Evolutionary conservation across 1,140 invertebrate genomes (phyloP).

Genomic region (Drosophila fuyamai): DNA sequence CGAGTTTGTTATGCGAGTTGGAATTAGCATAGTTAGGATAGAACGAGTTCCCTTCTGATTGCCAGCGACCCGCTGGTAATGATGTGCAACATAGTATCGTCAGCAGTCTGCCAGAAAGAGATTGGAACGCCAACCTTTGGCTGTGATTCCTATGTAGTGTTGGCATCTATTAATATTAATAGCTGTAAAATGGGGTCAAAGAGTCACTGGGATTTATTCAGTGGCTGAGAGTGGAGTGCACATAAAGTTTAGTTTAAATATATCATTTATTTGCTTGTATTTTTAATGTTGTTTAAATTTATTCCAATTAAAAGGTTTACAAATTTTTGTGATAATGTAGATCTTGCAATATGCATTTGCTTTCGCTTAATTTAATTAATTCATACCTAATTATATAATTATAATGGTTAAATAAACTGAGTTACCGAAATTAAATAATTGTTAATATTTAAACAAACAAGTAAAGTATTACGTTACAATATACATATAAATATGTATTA

Average conservation of each 20-base stretch:
- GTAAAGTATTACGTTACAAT: too few relatives aligned
- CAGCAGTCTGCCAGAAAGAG: conserved; percentile 1
- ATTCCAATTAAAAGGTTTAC: not conserved
- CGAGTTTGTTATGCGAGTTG: conserved; percentile 72
- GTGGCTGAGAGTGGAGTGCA: conserved; percentile 1
- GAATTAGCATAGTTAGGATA: conserved; percentile 78
- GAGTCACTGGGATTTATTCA: not conserved
- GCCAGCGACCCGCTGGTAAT: conserved; percentile 60
- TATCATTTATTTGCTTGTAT: not conserved
- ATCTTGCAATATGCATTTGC: too few relatives aligned
- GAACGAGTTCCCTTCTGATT: conserved; percentile 42
- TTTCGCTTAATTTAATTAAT: too few relatives aligned
- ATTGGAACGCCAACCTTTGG: conserved; percentile 19
- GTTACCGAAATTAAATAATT: too few relatives aligned
- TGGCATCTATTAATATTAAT: conserved; percentile 37
- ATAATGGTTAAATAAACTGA: too few relatives aligned
- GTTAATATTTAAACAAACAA: too few relatives aligned
- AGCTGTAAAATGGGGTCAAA: conserved; percentile 9
- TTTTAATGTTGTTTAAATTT: not conserved
- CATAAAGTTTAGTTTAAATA: not conserved
- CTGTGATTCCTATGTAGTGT: not conserved
- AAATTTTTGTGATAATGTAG: not conserved
- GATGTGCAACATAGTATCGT: conserved; percentile 44
- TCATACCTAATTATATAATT: too few relatives aligned
- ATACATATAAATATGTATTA: too few relatives aligned